A percentile compares a stretch with the other conserved stretches of the same genome.
phyloP scores from a whole-genome alignment of 2,888 invertebrate species.

The Nineta flava region DNA sequence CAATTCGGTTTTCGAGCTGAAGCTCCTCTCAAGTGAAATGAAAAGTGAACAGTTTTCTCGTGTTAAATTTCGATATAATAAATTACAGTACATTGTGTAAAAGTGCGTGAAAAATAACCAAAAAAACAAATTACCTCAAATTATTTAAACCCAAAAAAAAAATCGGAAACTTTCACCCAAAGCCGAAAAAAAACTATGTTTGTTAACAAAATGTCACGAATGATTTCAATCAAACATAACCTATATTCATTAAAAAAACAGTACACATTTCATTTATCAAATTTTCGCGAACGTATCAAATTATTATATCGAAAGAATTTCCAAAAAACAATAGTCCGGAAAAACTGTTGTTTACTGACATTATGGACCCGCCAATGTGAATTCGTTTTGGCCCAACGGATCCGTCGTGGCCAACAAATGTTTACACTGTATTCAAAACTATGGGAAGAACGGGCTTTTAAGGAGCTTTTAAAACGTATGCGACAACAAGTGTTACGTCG shows the following conservation, averaged over 20 bases:
- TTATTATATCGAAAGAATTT: not conserved
- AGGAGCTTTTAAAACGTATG: slow-evolving; percentile 32
- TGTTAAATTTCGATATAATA: no score
- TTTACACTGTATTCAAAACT: slow-evolving; percentile 42
- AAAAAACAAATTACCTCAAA: no score
- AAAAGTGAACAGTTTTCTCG: no score
- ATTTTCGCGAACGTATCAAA: not conserved
- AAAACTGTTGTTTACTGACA: slow-evolving; percentile 24
- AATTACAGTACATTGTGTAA: no score
- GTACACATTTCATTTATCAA: not conserved
- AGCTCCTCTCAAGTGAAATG: no score
- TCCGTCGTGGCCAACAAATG: slow-evolving; percentile 45
- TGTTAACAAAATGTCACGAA: slow-evolving; percentile 1
- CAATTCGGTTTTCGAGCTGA: no score
- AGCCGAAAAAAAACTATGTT: not conserved
- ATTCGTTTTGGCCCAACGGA: slow-evolving; percentile 40
- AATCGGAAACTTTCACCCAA: no score
- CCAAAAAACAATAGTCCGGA: not conserved
- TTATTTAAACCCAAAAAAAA: no score
- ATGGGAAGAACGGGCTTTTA: slow-evolving; percentile 43
- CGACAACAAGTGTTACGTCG: slow-evolving; percentile 28
- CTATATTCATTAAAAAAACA: not conserved
- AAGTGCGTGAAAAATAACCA: no score
- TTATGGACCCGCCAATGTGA: slow-evolving; percentile 38
- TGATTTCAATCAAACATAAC: not conserved